Evolutionary conservation across 2,797 vertebrate species (phyloP).

Genomic region (Anas capensis): DNA sequence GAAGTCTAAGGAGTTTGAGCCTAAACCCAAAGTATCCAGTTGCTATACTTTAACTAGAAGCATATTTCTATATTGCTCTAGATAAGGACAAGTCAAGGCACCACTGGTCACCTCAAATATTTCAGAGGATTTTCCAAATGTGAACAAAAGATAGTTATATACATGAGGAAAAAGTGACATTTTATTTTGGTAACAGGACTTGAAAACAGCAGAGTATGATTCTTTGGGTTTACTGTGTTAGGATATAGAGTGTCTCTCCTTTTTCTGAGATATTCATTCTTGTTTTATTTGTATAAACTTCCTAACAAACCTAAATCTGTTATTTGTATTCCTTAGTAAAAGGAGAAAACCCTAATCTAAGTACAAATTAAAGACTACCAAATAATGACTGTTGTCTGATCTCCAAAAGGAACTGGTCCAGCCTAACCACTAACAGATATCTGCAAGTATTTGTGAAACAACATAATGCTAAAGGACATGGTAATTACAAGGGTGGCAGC

Average conservation of each 20-base stretch:
- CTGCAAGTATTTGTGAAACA: not conserved
- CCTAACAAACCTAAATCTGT: not conserved
- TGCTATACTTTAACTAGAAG: not conserved
- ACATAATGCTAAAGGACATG: not conserved
- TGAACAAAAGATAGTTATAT: not conserved
- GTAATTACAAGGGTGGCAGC: not conserved
- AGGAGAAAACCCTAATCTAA: not conserved
- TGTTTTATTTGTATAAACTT: not conserved
- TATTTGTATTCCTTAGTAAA: not conserved
- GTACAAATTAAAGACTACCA: not conserved
- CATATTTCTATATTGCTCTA: not conserved
- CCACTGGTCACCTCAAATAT: not conserved
- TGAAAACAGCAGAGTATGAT: not conserved
- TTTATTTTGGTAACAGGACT: not conserved
- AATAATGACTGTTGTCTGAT: not conserved
- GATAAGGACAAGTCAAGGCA: not conserved
- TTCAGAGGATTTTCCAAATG: not conserved
- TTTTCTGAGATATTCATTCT: not conserved
- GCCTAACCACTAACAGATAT: not conserved
- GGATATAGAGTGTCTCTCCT: not conserved
- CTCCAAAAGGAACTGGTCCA: conserved; percentile 1
- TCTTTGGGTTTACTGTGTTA: not conserved
- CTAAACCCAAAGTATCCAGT: not conserved
- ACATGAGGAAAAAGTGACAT: not conserved
- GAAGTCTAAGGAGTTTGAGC: not conserved